Evolutionary conservation across 2,113 vertebrate genomes (phyloP).

Genomic region (Cervus canadensis): DNA sequence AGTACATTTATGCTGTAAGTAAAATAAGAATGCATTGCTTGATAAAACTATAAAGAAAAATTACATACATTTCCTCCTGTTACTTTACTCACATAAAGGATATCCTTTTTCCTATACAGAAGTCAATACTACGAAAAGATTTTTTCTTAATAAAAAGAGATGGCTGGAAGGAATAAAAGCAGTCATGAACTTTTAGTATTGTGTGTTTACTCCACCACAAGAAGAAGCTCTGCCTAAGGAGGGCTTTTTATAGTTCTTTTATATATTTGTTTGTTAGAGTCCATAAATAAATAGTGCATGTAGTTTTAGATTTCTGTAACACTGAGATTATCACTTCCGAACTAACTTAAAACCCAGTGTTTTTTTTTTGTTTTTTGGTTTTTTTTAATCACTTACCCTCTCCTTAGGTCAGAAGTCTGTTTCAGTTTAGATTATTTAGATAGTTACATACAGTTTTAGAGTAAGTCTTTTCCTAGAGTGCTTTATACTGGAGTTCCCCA

Average conservation of each 20-base stretch:
- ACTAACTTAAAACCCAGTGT: not conserved
- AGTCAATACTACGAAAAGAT: not conserved
- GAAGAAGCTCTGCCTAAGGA: not conserved
- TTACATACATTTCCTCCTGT: not conserved
- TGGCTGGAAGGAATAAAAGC: not conserved
- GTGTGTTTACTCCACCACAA: not conserved
- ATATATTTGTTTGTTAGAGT: not conserved
- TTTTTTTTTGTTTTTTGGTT: not conserved
- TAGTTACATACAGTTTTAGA: not conserved
- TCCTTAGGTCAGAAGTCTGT: not conserved
- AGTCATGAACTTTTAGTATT: not conserved
- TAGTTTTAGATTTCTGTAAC: not conserved
- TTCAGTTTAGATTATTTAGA: not conserved
- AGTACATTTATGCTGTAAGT: not conserved
- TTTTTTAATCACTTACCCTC: not conserved
- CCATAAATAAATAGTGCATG: not conserved
- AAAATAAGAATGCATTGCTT: not conserved
- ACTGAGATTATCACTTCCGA: not conserved
- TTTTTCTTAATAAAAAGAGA: not conserved
- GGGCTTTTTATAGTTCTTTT: not conserved
- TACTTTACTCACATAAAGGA: not conserved
- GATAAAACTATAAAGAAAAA: not conserved
- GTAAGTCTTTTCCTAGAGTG: not conserved
- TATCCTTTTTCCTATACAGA: not conserved
- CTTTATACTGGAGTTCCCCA: not conserved